Conservation (phyloP, 2,797 vertebrate species). For the Clarias pachynema region DNA sequence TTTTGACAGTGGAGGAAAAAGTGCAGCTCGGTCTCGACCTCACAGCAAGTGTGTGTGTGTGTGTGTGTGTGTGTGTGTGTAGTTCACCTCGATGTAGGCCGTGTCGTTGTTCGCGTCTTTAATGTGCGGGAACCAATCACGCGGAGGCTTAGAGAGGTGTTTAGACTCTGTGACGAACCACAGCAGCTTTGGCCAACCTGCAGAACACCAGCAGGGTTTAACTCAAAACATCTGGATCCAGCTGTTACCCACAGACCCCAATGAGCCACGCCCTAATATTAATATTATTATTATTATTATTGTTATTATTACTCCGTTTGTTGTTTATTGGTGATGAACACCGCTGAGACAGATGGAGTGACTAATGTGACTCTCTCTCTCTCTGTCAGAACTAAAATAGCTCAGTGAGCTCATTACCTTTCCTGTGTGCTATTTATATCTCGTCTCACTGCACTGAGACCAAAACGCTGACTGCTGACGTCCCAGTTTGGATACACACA, state of each 20-base stretch:
- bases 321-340: background rate
- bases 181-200: slow-evolving; percentile 94
- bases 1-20: too few relatives aligned
- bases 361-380: background rate
- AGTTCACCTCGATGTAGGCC: slow-evolving; percentile 93
- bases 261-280: background rate
- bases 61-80: background rate
- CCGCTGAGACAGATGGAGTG: background rate
- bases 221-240: background rate
- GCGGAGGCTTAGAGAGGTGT: slow-evolving; percentile 93
- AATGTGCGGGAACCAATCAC: slow-evolving; percentile 98
- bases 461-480: slow-evolving; percentile 40
- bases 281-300: background rate
- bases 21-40: too few relatives aligned
- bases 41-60: too few relatives aligned
- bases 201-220: slow-evolving; percentile 14
- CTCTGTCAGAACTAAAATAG: slow-evolving; percentile 36
- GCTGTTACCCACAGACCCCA: background rate
- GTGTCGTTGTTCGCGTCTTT: slow-evolving; percentile 98
- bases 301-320: background rate
- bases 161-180: slow-evolving; percentile 99
- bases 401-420: slow-evolving; percentile 46
- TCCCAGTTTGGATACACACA: slow-evolving; percentile 22
- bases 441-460: slow-evolving; percentile 35
- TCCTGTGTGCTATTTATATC: slow-evolving; percentile 50